Conservation (phyloP, 2,888 invertebrate species). For the Erannis defoliaria region DNA sequence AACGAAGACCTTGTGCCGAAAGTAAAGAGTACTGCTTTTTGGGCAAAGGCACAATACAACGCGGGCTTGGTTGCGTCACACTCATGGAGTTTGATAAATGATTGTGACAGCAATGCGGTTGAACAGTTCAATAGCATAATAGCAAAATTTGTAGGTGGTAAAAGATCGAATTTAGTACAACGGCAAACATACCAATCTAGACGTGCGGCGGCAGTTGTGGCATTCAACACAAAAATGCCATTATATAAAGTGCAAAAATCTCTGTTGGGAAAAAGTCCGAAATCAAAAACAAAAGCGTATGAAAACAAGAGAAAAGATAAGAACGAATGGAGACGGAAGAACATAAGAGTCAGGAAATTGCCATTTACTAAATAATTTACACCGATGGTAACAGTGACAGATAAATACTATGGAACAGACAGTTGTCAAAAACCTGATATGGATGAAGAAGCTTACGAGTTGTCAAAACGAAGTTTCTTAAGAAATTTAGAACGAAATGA, state of each 20-base stretch:
- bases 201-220: too few species aligned
- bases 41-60: too few species aligned
- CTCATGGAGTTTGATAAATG: too few species aligned
- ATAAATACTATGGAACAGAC: slow-evolving; percentile 18
- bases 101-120: too few species aligned
- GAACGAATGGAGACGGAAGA: slow-evolving; percentile 2
- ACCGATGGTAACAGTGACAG: neutral
- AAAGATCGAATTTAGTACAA: too few species aligned
- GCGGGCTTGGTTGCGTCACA: too few species aligned
- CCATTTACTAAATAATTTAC: neutral
- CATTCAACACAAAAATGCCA: slow-evolving; percentile 27
- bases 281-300: slow-evolving; percentile 11
- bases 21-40: too few species aligned
- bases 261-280: slow-evolving; percentile 30
- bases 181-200: slow-evolving; percentile 21
- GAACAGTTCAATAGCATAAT: too few species aligned
- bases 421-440: too few species aligned
- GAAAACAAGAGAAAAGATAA: slow-evolving; percentile 20
- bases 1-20: too few species aligned
- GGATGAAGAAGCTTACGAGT: neutral
- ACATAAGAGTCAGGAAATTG: neutral
- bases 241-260: slow-evolving; percentile 29
- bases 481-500: slow-evolving; percentile 9
- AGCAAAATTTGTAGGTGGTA: too few species aligned
- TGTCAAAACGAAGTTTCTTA: slow-evolving; percentile 1